A percentile compares a stretch with the other conserved stretches of the same genome.
Evolutionary conservation across 2,888 invertebrate species (phyloP).

Genomic region (Physocephala rufipes): DNA sequence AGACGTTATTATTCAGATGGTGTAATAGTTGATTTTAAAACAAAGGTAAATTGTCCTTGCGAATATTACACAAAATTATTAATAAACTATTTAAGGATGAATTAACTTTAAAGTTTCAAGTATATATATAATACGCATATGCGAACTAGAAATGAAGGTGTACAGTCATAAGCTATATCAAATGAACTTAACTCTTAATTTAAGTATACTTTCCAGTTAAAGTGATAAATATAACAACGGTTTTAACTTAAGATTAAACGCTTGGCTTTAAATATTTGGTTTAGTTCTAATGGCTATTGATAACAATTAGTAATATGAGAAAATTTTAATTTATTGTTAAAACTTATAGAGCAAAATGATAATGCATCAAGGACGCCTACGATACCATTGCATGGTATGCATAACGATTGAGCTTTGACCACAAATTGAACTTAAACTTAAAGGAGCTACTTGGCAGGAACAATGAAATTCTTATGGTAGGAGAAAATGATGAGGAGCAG

Average conservation of each 20-base stretch:
- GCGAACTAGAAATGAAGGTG: not conserved
- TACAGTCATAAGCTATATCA: not conserved
- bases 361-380: conserved; percentile 54
- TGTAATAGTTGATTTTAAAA: conserved; percentile 8
- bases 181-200: conserved; percentile 6
- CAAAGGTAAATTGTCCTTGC: conserved; percentile 11
- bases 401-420: conserved; percentile 44
- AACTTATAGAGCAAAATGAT: not conserved
- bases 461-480: conserved; percentile 1
- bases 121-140: not conserved
- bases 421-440: conserved; percentile 12
- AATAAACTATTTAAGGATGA: conserved; percentile 12
- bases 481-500: not conserved
- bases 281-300: conserved; percentile 46
- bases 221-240: conserved; percentile 37
- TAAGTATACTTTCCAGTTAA: not conserved
- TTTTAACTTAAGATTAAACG: conserved; percentile 57
- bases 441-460: not conserved
- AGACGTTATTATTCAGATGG: conserved; percentile 10
- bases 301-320: conserved; percentile 17
- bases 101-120: not conserved
- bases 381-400: conserved; percentile 55
- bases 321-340: not conserved
- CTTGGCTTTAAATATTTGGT: conserved; percentile 58
- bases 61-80: conserved; percentile 24